Conservation (phyloP, 2,888 invertebrate genomes). For the Agonopterix alstromeriana region DNA sequence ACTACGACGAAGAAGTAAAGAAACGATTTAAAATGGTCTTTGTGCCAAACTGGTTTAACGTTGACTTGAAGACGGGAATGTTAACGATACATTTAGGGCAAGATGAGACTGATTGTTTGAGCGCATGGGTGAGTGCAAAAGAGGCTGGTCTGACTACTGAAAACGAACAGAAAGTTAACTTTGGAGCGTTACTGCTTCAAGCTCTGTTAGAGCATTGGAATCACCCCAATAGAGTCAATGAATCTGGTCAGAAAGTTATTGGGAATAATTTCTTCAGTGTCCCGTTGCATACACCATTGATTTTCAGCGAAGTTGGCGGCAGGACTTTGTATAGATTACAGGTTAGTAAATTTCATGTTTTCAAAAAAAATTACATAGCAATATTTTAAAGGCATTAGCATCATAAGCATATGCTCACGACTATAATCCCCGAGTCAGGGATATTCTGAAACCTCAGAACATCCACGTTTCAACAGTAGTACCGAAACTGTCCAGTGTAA, state of each 20-base stretch:
- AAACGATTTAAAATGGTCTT: conserved; percentile 94
- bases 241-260: conserved; percentile 83
- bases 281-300: conserved; percentile 96
- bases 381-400: too few relatives aligned
- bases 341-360: conserved; percentile 22
- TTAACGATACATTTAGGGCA: conserved; percentile 97
- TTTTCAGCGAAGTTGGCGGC: conserved; percentile 97
- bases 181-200: conserved; percentile 94
- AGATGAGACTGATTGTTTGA: conserved; percentile 98
- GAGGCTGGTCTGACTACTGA: conserved; percentile 92
- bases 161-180: conserved; percentile 94
- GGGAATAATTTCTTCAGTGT: conserved; percentile 91
- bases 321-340: conserved; percentile 91
- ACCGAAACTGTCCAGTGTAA: too few relatives aligned
- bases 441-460: too few relatives aligned
- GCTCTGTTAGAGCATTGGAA: conserved; percentile 97
- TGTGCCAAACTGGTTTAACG: conserved; percentile 99
- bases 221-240: conserved; percentile 80
- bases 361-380: too few relatives aligned
- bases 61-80: conserved; percentile 99
- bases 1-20: conserved; percentile 95
- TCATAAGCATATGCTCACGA: too few relatives aligned
- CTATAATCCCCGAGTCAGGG: too few relatives aligned
- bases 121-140: conserved; percentile 98
- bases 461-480: too few relatives aligned